phyloP scores from a whole-genome alignment of 2,113 vertebrate species.

The Callopanchax toddi region DNA sequence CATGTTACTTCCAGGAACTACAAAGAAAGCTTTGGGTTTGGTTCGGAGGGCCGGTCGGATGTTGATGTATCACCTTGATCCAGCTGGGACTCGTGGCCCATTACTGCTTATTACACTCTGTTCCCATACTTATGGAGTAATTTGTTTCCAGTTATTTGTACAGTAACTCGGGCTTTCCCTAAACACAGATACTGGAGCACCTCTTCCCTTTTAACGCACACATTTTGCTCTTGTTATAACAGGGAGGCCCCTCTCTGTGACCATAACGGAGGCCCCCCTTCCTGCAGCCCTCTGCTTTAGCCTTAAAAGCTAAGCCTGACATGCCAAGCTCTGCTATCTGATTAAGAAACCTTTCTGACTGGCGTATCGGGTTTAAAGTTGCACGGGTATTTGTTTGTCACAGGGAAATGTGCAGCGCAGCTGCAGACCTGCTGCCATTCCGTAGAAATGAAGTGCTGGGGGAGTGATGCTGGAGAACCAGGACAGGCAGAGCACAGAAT shows the following conservation, averaged over 20 bases:
- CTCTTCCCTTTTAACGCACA: conserved; percentile 5
- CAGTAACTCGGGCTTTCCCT: conserved; percentile 42
- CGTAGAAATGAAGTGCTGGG: conserved; percentile 17
- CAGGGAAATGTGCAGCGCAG: conserved; percentile 26
- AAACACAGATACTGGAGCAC: conserved; percentile 33
- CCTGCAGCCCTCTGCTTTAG: neutral
- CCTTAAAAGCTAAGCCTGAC: neutral
- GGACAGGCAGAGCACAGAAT: neutral
- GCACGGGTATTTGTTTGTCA: conserved; percentile 38
- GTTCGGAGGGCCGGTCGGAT: conserved; percentile 11
- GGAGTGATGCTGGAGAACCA: conserved; percentile 5
- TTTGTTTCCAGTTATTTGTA: conserved; percentile 59
- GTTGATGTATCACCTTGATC: conserved; percentile 70
- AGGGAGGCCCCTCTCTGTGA: conserved; percentile 15
- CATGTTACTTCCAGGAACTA: conserved; percentile 61
- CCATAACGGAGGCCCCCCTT: conserved; percentile 22
- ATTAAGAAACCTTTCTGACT: conserved; percentile 9
- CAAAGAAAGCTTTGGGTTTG: conserved; percentile 48
- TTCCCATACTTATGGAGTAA: conserved; percentile 52
- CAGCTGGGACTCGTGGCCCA: conserved; percentile 61
- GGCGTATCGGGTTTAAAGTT: conserved; percentile 39
- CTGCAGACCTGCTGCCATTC: conserved; percentile 31
- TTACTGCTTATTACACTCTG: conserved; percentile 63
- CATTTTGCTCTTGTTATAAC: conserved; percentile 6
- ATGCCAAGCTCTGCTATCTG: neutral